These are phyloP conservation scores for Lepilemur septentrionalis DNA, from an alignment of 2,797 vertebrate species.

Conservation along the genomic window DNA sequence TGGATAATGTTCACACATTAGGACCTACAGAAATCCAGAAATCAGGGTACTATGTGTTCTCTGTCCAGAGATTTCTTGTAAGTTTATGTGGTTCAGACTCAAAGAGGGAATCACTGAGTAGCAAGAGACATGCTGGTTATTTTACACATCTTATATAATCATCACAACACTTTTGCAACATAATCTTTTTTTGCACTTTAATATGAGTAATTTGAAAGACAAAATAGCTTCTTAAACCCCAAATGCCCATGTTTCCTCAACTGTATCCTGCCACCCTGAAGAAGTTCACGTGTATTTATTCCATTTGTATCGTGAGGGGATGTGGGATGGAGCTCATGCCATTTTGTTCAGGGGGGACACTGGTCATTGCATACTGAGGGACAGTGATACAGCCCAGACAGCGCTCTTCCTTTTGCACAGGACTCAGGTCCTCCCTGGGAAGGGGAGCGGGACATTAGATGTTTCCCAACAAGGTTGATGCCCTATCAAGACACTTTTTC, in stretches of 20 bases:
- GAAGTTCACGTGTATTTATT: not conserved
- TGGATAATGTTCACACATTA: not conserved
- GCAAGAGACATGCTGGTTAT: not conserved
- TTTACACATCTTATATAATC: not conserved
- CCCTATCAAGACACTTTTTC: not conserved
- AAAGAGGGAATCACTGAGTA: not conserved
- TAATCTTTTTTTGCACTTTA: not conserved
- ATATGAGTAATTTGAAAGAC: not conserved
- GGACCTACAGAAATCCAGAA: not conserved
- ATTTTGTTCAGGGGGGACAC: too few relatives aligned
- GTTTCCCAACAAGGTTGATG: not conserved
- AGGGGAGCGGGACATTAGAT: not conserved
- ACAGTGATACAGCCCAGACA: not conserved
- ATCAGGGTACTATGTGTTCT: not conserved
- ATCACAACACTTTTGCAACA: not conserved
- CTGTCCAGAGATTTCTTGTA: not conserved
- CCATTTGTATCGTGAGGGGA: not conserved
- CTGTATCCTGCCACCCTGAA: not conserved
- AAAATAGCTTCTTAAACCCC: not conserved
- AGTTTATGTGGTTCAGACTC: not conserved
- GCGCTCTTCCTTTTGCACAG: not conserved
- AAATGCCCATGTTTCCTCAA: not conserved
- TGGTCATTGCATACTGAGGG: not conserved
- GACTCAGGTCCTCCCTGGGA: not conserved
- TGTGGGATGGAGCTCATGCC: not conserved